Conservation (phyloP, 2,888 invertebrate species). For the Cylloceria caligata region DNA sequence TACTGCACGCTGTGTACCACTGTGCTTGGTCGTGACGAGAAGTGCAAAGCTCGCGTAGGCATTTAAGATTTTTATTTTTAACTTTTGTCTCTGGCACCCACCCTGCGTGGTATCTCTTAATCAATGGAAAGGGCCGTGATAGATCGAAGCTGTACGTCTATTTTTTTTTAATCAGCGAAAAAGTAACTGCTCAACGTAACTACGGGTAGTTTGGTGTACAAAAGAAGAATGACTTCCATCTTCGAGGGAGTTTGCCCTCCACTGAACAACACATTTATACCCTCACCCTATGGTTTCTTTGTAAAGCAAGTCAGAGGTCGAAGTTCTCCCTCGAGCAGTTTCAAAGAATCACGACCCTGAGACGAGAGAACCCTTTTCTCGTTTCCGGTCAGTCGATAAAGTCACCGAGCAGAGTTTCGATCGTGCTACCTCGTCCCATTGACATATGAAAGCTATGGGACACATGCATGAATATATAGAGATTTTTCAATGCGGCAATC, state of each 20-base stretch:
- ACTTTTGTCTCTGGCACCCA: background rate
- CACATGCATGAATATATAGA: background rate
- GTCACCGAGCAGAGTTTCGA: background rate
- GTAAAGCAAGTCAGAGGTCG: background rate
- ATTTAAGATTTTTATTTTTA: background rate
- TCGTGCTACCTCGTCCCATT: background rate
- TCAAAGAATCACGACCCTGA: conserved; percentile 32
- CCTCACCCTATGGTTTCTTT: background rate
- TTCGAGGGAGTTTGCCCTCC: background rate
- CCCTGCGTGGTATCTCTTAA: background rate
- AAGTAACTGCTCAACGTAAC: background rate
- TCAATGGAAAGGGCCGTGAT: no score
- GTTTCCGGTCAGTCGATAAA: conserved; percentile 48
- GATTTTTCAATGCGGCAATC: conserved; percentile 44
- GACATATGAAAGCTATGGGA: background rate
- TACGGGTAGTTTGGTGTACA: no score
- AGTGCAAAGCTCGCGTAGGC: background rate
- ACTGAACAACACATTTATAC: background rate
- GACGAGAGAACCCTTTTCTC: conserved; percentile 21
- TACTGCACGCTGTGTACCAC: background rate
- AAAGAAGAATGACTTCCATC: background rate
- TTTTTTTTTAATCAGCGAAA: background rate
- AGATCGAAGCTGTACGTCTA: no score
- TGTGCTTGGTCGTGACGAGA: background rate
- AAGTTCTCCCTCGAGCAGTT: conserved; percentile 15